These are phyloP conservation scores for Rhynchotus rufescens DNA, from an alignment of 2,797 vertebrate genomes.

Conservation along the genomic window DNA sequence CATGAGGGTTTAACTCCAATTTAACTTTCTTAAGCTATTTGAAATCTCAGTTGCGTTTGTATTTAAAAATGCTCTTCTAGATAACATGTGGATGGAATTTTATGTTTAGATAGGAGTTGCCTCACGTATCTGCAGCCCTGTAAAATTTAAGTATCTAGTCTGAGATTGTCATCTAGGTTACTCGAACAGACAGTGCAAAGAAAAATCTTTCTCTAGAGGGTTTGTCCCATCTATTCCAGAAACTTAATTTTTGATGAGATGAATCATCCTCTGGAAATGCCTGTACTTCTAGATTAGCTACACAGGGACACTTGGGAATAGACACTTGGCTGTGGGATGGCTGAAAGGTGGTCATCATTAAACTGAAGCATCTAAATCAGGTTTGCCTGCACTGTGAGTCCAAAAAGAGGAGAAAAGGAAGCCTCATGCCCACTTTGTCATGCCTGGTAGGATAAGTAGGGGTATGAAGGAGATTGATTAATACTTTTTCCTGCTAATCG, in stretches of 20 bases:
- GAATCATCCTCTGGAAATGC: not conserved
- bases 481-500: not conserved
- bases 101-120: conserved; percentile 13
- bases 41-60: not conserved
- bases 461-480: not conserved
- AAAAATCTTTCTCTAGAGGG: conserved; percentile 25
- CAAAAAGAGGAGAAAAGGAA: not conserved
- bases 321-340: not conserved
- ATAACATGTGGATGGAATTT: not conserved
- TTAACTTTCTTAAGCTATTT: not conserved
- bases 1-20: not conserved
- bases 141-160: conserved; percentile 18
- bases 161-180: conserved; percentile 13
- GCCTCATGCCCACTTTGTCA: not conserved
- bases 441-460: not conserved
- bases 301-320: not conserved
- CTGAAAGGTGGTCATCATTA: not conserved
- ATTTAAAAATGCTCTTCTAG: not conserved
- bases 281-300: not conserved
- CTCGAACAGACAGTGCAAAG: conserved; percentile 33
- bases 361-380: not conserved
- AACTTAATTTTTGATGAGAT: conserved; percentile 27
- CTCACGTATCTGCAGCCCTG: not conserved
- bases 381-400: not conserved
- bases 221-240: not conserved